Percentiles rank a stretch among this genome's conserved stretches.
These are phyloP conservation scores for Plemyria rubiginata DNA, from an alignment of 2,888 invertebrate genomes.

Conservation along the genomic window DNA sequence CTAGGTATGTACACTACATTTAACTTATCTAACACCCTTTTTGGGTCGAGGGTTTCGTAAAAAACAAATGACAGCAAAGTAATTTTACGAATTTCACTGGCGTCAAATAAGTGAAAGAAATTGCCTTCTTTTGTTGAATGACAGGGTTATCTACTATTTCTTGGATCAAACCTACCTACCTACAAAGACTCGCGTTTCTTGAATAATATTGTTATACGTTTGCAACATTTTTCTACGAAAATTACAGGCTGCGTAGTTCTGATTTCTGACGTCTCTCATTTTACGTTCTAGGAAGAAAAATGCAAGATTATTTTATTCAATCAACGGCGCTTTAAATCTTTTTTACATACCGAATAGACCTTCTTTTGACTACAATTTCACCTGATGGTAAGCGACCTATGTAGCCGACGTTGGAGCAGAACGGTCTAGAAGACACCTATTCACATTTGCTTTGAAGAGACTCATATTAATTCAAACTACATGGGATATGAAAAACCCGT, in stretches of 20 bases:
- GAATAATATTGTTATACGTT: conserved; percentile 11
- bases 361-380: too few species aligned
- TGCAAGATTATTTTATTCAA: not conserved
- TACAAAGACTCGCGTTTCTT: conserved; percentile 2
- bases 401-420: too few species aligned
- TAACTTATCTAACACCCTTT: conserved; percentile 12
- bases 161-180: not conserved
- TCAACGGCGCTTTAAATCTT: not conserved
- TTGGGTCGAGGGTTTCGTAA: conserved; percentile 2
- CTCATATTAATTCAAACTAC: too few species aligned
- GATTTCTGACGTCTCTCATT: conserved; percentile 5
- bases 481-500: too few species aligned
- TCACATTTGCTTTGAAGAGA: too few species aligned
- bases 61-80: conserved; percentile 10
- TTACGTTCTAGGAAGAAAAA: not conserved
- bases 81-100: conserved; percentile 11
- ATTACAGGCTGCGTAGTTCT: conserved; percentile 5
- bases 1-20: not conserved
- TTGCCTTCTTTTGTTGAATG: conserved; percentile 7
- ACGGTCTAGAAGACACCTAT: too few species aligned
- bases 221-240: conserved; percentile 7
- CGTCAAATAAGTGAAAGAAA: conserved; percentile 17
- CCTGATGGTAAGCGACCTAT: too few species aligned
- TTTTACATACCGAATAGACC: too few species aligned
- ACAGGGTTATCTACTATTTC: conserved; percentile 3